These are phyloP conservation scores for Drosophila gunungcola DNA, from an alignment of 1,140 invertebrate genomes.

Conservation along the genomic window DNA sequence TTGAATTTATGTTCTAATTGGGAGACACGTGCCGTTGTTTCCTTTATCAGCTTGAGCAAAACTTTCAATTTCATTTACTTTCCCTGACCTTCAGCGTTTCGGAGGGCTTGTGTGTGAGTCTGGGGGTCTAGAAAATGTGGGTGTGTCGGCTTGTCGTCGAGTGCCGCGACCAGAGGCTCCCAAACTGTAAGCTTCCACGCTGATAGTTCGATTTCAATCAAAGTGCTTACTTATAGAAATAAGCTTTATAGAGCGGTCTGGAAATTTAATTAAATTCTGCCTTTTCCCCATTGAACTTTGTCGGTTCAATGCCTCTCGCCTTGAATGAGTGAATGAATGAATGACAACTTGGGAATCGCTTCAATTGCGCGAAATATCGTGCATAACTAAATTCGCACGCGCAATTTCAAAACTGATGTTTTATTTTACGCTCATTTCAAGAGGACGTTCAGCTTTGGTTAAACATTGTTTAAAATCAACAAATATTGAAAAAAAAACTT, in stretches of 20 bases:
- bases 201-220: conserved; percentile 5
- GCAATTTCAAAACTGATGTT: conserved; percentile 57
- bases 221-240: conserved; percentile 3
- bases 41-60: conserved; percentile 24
- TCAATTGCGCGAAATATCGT: conserved; percentile 63
- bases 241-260: conserved; percentile 12
- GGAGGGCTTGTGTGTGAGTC: conserved; percentile 18
- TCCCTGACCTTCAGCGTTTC: conserved; percentile 55
- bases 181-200: conserved; percentile 49
- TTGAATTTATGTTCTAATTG: conserved; percentile 43
- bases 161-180: conserved; percentile 7
- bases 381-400: conserved; percentile 66
- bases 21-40: conserved; percentile 49
- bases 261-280: background rate
- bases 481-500: no score
- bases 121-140: conserved; percentile 8
- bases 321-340: conserved; percentile 16
- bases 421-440: conserved; percentile 5
- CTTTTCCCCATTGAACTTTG: background rate
- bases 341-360: conserved; percentile 20
- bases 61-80: conserved; percentile 50
- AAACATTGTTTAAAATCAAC: no score
- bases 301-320: conserved; percentile 12
- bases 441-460: background rate
- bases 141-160: conserved; percentile 34